These are phyloP conservation scores for Oryzias dopingdopingensis DNA, from an alignment of 2,797 vertebrate genomes.

Conservation along the genomic window DNA sequence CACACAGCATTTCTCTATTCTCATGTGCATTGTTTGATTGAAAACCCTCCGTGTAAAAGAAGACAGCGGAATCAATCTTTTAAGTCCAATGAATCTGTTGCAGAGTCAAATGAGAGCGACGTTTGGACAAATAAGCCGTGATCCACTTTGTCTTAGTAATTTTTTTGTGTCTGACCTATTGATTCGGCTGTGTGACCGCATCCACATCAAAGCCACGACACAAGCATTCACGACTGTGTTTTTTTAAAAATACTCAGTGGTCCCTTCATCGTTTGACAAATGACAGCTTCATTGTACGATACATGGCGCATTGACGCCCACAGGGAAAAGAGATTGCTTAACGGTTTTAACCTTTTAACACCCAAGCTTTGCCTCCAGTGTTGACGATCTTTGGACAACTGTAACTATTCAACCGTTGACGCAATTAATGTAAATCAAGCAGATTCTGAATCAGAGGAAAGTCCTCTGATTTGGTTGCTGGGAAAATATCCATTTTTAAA, in stretches of 20 bases:
- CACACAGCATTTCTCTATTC: not conserved
- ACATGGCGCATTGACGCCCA: constrained; percentile 1
- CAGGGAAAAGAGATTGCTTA: not conserved
- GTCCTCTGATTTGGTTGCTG: too few relatives aligned
- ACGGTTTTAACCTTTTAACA: too few relatives aligned
- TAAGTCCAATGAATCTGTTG: constrained; percentile 46
- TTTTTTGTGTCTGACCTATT: constrained; percentile 34
- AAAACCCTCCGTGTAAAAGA: constrained; percentile 31
- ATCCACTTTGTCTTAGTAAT: constrained; percentile 27
- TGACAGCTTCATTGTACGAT: constrained; percentile 25
- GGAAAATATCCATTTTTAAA: too few relatives aligned
- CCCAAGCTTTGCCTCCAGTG: too few relatives aligned
- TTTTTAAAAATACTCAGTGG: constrained; percentile 5
- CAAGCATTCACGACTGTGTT: constrained; percentile 12
- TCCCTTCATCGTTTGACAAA: constrained; percentile 30
- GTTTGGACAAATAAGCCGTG: constrained; percentile 49
- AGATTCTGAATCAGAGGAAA: too few relatives aligned
- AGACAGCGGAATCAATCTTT: constrained; percentile 44
- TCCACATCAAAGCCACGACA: constrained; percentile 22
- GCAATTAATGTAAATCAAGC: too few relatives aligned
- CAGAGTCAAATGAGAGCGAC: constrained; percentile 34
- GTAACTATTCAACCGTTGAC: too few relatives aligned
- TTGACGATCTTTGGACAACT: too few relatives aligned
- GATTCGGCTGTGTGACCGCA: constrained; percentile 45
- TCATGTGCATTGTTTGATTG: constrained; percentile 39